Base-by-base conservation (phyloP, 1,140 invertebrate genomes). In the honey bee (Apis mellifera) region DNA sequence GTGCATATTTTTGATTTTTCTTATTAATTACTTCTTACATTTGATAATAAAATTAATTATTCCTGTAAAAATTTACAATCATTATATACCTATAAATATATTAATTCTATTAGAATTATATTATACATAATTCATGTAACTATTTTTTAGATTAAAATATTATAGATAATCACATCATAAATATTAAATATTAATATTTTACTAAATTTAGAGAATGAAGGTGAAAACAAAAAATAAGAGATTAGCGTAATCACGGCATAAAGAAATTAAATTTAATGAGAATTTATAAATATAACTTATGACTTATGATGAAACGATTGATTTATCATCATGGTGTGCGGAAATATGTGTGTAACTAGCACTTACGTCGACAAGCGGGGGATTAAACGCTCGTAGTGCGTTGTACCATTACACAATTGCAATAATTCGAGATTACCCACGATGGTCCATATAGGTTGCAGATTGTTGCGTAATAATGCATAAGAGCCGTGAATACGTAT, bases 381-480 rank as follows among this genome's bases (percentile, higher is more conserved):
- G 70, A 73, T 79, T 73, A 79, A 79, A 55, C 50, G 69, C 48
- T 12, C 17, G 42, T 59, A 17, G 50, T n/a, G 48, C 77, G 69
- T 64, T 72, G 57, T 50, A 79, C 50, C 11, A 42, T 42, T 26
- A n/a, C 21, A 21, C 50, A 60, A 73, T 79, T 62, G 57, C 54
- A 64, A 54, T 59, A 50, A 50, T 32, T 64, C 23, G 75, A 57
- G 59, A 79, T 79, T 64, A 42, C 15, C 78, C 59, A 64, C 48
- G 68, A 48, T 73, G 59, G 19, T 26, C 69, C 78, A 73, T 55
- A 73, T 64, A 73, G 78, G 50, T 79, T 79, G 69, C 69, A 73
- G 19, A 79, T 73, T 64, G 59, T 79, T 79, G 69, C 78, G 78
- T 79, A 79, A 79, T 73, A 79, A 79, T 79, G 50, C 78, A 79